phyloP scores from a whole-genome alignment of 1,140 invertebrate genomes.

The Euwallacea similis region DNA sequence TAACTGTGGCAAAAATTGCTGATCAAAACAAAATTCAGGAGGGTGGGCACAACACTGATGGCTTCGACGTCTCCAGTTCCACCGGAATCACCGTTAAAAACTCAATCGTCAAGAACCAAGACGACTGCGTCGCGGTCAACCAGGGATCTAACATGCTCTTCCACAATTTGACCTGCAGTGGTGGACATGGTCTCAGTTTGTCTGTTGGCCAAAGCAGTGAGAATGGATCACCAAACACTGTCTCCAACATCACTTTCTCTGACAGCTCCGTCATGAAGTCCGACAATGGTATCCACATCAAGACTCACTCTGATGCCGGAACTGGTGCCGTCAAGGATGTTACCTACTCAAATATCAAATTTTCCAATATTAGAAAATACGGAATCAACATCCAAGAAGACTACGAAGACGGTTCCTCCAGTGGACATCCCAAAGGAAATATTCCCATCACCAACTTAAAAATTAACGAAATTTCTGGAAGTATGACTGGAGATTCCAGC shows the following conservation, averaged over 20 bases:
- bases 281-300: slow-evolving; percentile 35
- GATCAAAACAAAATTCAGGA: neutral
- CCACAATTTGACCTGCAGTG: slow-evolving; percentile 27
- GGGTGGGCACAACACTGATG: slow-evolving; percentile 36
- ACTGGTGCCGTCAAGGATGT: slow-evolving; percentile 25
- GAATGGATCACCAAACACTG: slow-evolving; percentile 25
- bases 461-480: slow-evolving; percentile 15
- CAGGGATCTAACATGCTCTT: slow-evolving; percentile 28
- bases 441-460: slow-evolving; percentile 36
- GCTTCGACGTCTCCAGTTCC: slow-evolving; percentile 33
- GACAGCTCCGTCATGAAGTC: slow-evolving; percentile 30
- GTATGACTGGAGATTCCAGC: slow-evolving; percentile 26
- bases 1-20: neutral
- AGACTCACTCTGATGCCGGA: slow-evolving; percentile 37
- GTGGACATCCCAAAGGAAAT: slow-evolving; percentile 28
- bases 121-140: slow-evolving; percentile 37
- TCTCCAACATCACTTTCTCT: slow-evolving; percentile 29
- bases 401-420: slow-evolving; percentile 32
- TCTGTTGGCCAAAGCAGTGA: slow-evolving; percentile 27
- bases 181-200: slow-evolving; percentile 36
- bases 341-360: slow-evolving; percentile 34
- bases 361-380: slow-evolving; percentile 34
- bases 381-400: slow-evolving; percentile 38
- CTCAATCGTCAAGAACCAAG: slow-evolving; percentile 34
- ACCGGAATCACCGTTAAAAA: slow-evolving; percentile 23